Evolutionary conservation across 1,140 invertebrate species (phyloP), one percentile per base, ranked within the genome.

Genomic region (Penaeus japonicus): DNA sequence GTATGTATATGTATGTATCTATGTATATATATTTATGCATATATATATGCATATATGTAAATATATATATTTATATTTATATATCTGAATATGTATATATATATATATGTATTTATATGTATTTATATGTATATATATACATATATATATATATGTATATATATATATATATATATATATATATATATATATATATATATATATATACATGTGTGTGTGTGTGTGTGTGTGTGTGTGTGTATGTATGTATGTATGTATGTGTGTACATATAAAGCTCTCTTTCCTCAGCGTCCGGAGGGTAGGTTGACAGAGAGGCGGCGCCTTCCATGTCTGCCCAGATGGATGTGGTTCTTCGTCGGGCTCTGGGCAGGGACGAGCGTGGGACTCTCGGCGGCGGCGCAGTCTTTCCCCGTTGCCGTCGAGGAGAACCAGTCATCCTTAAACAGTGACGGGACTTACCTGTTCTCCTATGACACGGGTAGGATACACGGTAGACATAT

Each of bases 381-480:
- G 79, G 24, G 22, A n/a, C 20, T 82, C 65, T 77, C 53, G 65
- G 79, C 47, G 35, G 24, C 59, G 30, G 62, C 53, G 5, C 82
- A 75, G n/a, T 20, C 82, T 24, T 88, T 83, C 70, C 86, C 86
- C 15, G 54, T 57, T 10, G 86, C 86, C 22, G 39, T 70, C 27
- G 86, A 88, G 30, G 86, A 83, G 22, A 83, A 88, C 62, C 70
- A 54, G 20, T 88, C 57, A 32, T 47, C 59, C 59, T 88, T 88
- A 70, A 57, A 57, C 59, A 10, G 54, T 4, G 86, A 88, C 27
- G 86, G 86, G 27, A 88, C 86, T 3, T 88, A 88, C 27, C 59
- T 80, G 24, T 88, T 88, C 47, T 82, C 86, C 4, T 88, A 88
- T 27, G 86, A 88, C 54, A 88, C 86, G 55, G 86, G 86, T 88